These are phyloP conservation scores for Prionace glauca DNA, from an alignment of 2,797 vertebrate genomes.

Conservation along the genomic window DNA sequence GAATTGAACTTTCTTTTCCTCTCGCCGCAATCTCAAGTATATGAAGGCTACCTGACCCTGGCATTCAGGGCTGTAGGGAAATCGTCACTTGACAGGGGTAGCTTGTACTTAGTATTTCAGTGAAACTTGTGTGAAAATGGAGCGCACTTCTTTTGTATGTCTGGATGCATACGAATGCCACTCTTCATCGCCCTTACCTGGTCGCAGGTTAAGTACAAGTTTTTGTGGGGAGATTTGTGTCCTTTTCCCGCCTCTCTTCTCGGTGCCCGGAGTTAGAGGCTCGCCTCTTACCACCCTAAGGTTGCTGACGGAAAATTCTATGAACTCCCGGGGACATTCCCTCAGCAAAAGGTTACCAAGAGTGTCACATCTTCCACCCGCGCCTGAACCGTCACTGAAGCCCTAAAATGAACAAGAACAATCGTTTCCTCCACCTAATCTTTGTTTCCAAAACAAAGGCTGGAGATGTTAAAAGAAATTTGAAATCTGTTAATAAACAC, in stretches of 20 bases:
- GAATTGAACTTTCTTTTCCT: background rate
- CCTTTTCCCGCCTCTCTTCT: conserved; percentile 55
- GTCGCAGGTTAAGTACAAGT: conserved; percentile 72
- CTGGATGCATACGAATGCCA: background rate
- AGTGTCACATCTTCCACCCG: conserved; percentile 75
- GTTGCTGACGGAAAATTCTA: conserved; percentile 74
- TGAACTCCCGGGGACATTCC: conserved; percentile 65
- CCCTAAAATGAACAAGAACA: conserved; percentile 63
- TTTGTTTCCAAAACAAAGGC: background rate
- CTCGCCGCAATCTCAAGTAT: background rate
- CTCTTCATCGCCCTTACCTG: conserved; percentile 60
- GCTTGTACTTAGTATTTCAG: background rate
- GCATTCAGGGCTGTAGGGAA: background rate
- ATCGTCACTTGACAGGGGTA: no score
- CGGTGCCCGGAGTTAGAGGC: conserved; percentile 62
- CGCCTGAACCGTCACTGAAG: conserved; percentile 73
- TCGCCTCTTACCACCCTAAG: conserved; percentile 63
- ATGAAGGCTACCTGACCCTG: background rate
- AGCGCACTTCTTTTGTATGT: background rate
- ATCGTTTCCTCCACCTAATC: background rate
- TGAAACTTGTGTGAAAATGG: background rate
- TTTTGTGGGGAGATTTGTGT: conserved; percentile 88
- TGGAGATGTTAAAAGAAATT: background rate
- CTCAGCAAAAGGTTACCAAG: conserved; percentile 65
- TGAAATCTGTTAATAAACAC: background rate